These are phyloP conservation scores for Allacma fusca DNA, from an alignment of 2,888 invertebrate species.

Conservation along the genomic window DNA sequence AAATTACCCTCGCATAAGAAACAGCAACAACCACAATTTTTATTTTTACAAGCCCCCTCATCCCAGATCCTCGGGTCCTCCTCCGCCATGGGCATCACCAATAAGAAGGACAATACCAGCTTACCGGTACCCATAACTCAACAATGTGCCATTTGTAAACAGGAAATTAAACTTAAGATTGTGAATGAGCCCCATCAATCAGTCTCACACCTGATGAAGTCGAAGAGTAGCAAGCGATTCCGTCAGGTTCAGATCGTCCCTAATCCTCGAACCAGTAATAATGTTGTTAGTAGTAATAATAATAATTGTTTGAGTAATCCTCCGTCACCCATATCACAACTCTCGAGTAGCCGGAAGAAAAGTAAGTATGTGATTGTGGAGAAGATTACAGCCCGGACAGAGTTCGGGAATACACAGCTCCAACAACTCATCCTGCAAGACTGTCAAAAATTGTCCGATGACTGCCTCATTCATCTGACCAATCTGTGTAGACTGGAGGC, in stretches of 20 bases:
- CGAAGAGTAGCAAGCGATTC: constrained; percentile 6
- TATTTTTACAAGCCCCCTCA: neutral
- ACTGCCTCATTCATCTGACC: constrained; percentile 81
- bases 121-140: constrained; percentile 16
- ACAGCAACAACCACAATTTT: constrained; percentile 6
- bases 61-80: neutral
- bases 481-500: constrained; percentile 79
- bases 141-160: constrained; percentile 42
- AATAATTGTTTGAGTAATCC: neutral
- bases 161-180: constrained; percentile 23
- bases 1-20: constrained; percentile 28
- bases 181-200: neutral
- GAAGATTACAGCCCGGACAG: constrained; percentile 51
- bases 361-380: constrained; percentile 29
- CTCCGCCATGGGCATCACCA: neutral
- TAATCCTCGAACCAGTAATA: neutral
- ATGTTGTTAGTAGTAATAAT: neutral
- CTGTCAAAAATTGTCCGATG: constrained; percentile 92
- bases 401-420: constrained; percentile 67
- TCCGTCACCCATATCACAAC: neutral
- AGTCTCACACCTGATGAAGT: neutral
- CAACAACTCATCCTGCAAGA: constrained; percentile 91
- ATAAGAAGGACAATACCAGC: neutral
- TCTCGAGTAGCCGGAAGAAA: neutral
- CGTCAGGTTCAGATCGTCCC: neutral